Conservation (phyloP, 2,888 invertebrate species). For the Troides aeacus region DNA sequence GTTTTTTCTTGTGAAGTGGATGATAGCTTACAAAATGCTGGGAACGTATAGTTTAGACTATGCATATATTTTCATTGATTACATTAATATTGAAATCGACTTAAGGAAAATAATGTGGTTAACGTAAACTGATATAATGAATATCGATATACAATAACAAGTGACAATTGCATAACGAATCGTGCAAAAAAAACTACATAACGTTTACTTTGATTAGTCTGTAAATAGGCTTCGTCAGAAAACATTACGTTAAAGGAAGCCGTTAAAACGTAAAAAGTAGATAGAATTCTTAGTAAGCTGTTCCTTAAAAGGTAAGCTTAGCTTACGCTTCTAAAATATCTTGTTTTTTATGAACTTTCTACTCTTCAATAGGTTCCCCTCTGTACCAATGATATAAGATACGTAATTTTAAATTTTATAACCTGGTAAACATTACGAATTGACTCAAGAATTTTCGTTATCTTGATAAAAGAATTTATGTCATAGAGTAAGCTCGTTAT, state of each 20-base stretch:
- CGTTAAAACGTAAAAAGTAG: constrained; percentile 5
- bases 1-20: too few relatives aligned
- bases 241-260: constrained; percentile 9
- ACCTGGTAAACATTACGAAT: too few relatives aligned
- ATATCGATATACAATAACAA: background rate
- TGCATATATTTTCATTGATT: background rate
- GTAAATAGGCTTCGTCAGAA: background rate
- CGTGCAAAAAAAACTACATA: background rate
- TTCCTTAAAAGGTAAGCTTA: background rate
- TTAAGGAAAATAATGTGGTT: background rate
- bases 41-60: too few relatives aligned
- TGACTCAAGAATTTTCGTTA: too few relatives aligned
- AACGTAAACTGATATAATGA: background rate
- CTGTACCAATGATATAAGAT: too few relatives aligned
- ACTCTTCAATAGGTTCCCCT: too few relatives aligned
- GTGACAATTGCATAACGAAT: background rate
- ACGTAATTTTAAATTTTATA: too few relatives aligned
- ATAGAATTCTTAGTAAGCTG: constrained; percentile 8
- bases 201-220: background rate
- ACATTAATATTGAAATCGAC: background rate
- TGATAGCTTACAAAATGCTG: too few relatives aligned
- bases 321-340: too few relatives aligned
- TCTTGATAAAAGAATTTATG: too few relatives aligned
- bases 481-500: too few relatives aligned
- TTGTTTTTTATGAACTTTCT: too few relatives aligned